A percentile compares a stretch with the other conserved stretches of the same genome.
These are phyloP conservation scores for Cryptocheilus praepositus DNA, from an alignment of 2,888 invertebrate genomes.

Conservation along the genomic window DNA sequence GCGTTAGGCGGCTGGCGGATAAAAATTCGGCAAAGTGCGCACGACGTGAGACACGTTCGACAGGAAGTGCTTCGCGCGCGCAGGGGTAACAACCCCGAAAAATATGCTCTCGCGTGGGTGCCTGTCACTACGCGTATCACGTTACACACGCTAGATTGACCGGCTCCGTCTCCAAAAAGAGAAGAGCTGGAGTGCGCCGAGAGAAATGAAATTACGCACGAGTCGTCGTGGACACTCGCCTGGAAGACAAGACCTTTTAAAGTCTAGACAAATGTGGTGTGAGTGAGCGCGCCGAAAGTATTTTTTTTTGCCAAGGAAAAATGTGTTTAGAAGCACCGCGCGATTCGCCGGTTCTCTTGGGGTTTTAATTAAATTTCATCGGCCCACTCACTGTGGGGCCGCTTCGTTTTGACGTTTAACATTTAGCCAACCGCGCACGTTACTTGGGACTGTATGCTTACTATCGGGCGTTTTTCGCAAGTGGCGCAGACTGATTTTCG, in stretches of 20 bases:
- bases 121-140: conserved; percentile 21
- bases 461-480: no score
- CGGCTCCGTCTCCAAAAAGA: conserved; percentile 22
- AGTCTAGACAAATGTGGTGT: conserved; percentile 27
- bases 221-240: conserved; percentile 30
- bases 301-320: conserved; percentile 1
- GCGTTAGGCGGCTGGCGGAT: conserved; percentile 1
- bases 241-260: conserved; percentile 38
- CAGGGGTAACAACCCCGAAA: conserved; percentile 45
- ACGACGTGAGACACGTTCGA: background rate
- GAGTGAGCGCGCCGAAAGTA: background rate
- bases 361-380: no score
- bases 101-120: conserved; percentile 40
- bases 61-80: conserved; percentile 2
- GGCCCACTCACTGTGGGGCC: no score
- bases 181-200: conserved; percentile 2
- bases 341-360: no score
- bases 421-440: no score
- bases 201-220: conserved; percentile 37
- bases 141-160: conserved; percentile 43
- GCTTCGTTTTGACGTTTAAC: no score
- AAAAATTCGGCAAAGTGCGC: conserved; percentile 8
- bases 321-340: no score
- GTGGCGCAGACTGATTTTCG: no score
- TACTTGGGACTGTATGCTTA: no score